phyloP scores from a whole-genome alignment of 1,140 invertebrate genomes.

The Drosophila gunungcola region DNA sequence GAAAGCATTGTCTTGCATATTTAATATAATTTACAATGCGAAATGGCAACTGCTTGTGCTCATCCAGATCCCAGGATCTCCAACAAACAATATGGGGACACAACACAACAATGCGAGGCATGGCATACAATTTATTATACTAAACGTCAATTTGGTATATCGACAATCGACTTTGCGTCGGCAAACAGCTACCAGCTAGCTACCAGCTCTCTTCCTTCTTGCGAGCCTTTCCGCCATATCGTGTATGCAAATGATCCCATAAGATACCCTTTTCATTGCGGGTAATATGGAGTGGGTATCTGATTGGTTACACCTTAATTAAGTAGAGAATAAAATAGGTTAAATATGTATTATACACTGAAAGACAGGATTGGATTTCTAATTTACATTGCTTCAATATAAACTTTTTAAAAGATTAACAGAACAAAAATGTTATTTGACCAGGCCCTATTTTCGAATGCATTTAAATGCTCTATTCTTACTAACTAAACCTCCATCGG shows the following conservation, averaged over 20 bases:
- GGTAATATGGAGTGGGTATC: not conserved
- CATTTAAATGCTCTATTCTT: no score
- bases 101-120: constrained; percentile 28
- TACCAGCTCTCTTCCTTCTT: constrained; percentile 23
- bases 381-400: no score
- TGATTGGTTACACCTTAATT: no score
- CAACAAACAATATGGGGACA: constrained; percentile 19
- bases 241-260: constrained; percentile 57
- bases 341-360: no score
- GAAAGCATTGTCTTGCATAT: constrained; percentile 80
- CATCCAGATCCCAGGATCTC: constrained; percentile 24
- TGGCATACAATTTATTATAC: constrained; percentile 73
- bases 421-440: no score
- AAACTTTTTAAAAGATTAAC: no score
- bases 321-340: no score
- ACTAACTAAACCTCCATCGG: no score
- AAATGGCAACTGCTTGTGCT: constrained; percentile 41
- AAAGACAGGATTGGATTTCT: no score
- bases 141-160: constrained; percentile 78
- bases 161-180: constrained; percentile 64
- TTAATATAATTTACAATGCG: constrained; percentile 76
- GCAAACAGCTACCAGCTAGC: constrained; percentile 49
- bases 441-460: no score
- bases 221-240: constrained; percentile 41
- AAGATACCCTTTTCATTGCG: not conserved